Evolutionary conservation across 2,797 vertebrate species (phyloP), one percentile per base, ranked within the genome.

Genomic region (Enteromius afrohamiltoni): DNA sequence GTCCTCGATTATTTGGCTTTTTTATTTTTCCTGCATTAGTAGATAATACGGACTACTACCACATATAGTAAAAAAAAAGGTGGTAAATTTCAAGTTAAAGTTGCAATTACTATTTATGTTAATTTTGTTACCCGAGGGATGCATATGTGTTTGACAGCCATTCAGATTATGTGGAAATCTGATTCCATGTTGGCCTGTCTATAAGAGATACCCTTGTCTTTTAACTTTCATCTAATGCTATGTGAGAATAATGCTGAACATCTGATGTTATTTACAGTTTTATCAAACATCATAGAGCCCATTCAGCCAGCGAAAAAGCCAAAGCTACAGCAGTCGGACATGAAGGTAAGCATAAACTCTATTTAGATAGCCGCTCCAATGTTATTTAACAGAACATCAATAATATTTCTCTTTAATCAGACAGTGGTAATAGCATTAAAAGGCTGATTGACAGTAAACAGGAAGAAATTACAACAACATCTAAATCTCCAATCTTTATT

Each of bases 261-360:
- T 60, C 82, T 77, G 47, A 70, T 49, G 37, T 86, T 49, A 55
- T 51, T 88, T 77, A 77, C 90, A 99, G 98, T 99, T 95, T 91
- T 98, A 87, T 95, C 97, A 83, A 97, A 97, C 86, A 97, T 97
- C 92, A 97, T 96, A 93, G 97, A 98, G 77, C 91, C 93, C 17
- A 92, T 96, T 88, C 96, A 96, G 83, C 94, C 95, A 70, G 87
- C 92, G 78, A 96, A 96, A 90, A 98, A 98, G 93, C 88, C 97
- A 91, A 98, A 98, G 95, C 92, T 96, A 84, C 97, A 96, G 70
- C 91, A 96, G 0, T 86, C 94, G 2, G 90, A 92, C 9, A 95
- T 95, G 83, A 98, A 98, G 97, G 98, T 98, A 93, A 9, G 92
- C 89, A 73, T 29, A 26, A 62, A 29, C n/a, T 76, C 62, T 47